A percentile compares a stretch with the other conserved stretches of the same genome.
Conservation (phyloP, 1,140 invertebrate species). For the Caenorhabditis brenneri region DNA sequence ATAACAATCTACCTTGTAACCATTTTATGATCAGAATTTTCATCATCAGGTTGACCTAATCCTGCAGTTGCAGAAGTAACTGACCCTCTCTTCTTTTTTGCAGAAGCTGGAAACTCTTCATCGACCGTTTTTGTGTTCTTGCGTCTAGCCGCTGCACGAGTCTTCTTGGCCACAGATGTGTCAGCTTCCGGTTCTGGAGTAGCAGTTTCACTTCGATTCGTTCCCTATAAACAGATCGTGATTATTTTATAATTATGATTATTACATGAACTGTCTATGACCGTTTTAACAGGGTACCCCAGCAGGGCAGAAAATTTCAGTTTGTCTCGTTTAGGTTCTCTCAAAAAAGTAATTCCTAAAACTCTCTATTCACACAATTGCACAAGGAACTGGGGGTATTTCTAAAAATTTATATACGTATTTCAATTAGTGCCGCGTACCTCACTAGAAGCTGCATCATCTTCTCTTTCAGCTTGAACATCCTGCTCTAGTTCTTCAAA, state of each 20-base stretch:
- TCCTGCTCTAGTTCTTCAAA: not conserved
- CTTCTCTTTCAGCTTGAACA: not conserved
- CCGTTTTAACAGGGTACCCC: too few relatives aligned
- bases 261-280: too few relatives aligned
- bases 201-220: constrained; percentile 17
- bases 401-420: too few relatives aligned
- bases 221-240: not conserved
- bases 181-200: not conserved
- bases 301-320: too few relatives aligned
- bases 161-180: constrained; percentile 20
- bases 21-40: constrained; percentile 31
- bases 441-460: constrained; percentile 30
- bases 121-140: not conserved
- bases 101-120: not conserved
- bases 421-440: not conserved
- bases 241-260: not conserved
- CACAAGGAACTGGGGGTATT: too few relatives aligned
- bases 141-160: constrained; percentile 11
- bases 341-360: too few relatives aligned
- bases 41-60: not conserved
- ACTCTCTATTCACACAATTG: too few relatives aligned
- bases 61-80: not conserved
- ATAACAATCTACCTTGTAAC: constrained; percentile 26
- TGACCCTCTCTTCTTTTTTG: constrained; percentile 21
- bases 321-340: too few relatives aligned